Base-by-base conservation (phyloP, 1,140 invertebrate species). In the Drosophila busckii region DNA sequence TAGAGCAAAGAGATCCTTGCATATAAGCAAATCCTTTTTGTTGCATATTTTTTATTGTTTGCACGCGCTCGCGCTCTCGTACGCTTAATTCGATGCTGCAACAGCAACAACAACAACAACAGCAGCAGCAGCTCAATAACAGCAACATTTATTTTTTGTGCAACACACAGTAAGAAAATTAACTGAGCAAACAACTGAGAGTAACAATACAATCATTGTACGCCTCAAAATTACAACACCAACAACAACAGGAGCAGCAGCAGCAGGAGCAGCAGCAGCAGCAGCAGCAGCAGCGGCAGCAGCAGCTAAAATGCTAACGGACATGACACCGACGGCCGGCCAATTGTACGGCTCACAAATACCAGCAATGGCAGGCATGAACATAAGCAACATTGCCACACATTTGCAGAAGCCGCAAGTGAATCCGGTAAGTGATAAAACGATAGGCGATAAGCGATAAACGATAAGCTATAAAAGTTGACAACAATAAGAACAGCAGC, bases 271-370 rank as follows among this genome's bases (percentile, higher is more conserved):
- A 42, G 5, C 25, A 44, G 3, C 52, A 48, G 8, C 50, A 48
- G 6, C 55, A 52, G 7, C 48, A 61, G 16, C 59, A 56, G 16
- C 70, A 40, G 25, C 38, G 37, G 19, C 34, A 54, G 29, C 68
- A 19, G 23, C 50, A 19, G 32, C 61, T 32, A 86, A 84, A 44
- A 90, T 90, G 89, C 78, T 90, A 59, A 90, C 89, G 45, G 89
- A 90, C 83, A 89, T 90, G 88, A 89, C 89, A 55, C 89, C 89
- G 60, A 88, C 89, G 60, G 89, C 89, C 60, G 89, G 89, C 31
- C 89, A 90, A 76, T 84, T 90, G 38, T 90, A 90, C 69, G 89
- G 89, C 60, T 88, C 89, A 45, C 89, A 90, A 68, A 90, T 90
- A 65, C 89, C 89, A 10, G 87, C 88, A 15, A 90, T 90, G 89